These are phyloP conservation scores for Drosophila orosa DNA, from an alignment of 1,140 invertebrate species.

Conservation along the genomic window DNA sequence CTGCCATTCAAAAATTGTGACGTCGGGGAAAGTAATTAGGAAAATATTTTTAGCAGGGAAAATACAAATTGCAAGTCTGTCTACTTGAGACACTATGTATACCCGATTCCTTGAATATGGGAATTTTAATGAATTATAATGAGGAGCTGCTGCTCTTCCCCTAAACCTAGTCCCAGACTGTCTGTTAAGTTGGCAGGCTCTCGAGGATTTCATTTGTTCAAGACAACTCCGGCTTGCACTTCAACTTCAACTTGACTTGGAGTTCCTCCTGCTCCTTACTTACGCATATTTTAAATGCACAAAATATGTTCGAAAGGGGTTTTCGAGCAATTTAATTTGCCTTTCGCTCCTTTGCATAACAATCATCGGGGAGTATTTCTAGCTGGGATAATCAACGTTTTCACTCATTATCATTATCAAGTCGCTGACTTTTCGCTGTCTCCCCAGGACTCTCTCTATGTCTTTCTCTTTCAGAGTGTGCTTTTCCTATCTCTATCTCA, in stretches of 20 bases:
- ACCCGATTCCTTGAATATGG: slow-evolving; percentile 24
- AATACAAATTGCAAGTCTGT: slow-evolving; percentile 6
- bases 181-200: slow-evolving; percentile 49
- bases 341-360: slow-evolving; percentile 68
- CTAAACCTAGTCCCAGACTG: slow-evolving; percentile 2
- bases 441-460: background rate
- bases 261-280: slow-evolving; percentile 1
- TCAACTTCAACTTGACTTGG: slow-evolving; percentile 18
- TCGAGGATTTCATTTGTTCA: slow-evolving; percentile 36
- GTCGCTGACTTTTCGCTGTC: slow-evolving; percentile 38
- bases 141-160: background rate
- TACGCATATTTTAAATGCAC: slow-evolving; percentile 48
- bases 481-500: background rate
- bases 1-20: slow-evolving; percentile 43
- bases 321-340: slow-evolving; percentile 58
- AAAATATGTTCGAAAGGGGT: slow-evolving; percentile 42
- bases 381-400: slow-evolving; percentile 52
- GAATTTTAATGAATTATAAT: slow-evolving; percentile 28
- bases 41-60: slow-evolving; percentile 67
- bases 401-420: slow-evolving; percentile 76
- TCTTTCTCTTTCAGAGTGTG: background rate
- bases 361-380: slow-evolving; percentile 51
- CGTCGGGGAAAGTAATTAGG: slow-evolving; percentile 70
- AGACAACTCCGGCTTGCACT: slow-evolving; percentile 19
- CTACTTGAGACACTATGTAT: slow-evolving; percentile 41